Base-by-base conservation (phyloP, 1,140 invertebrate species). In the Spodoptera litura region DNA sequence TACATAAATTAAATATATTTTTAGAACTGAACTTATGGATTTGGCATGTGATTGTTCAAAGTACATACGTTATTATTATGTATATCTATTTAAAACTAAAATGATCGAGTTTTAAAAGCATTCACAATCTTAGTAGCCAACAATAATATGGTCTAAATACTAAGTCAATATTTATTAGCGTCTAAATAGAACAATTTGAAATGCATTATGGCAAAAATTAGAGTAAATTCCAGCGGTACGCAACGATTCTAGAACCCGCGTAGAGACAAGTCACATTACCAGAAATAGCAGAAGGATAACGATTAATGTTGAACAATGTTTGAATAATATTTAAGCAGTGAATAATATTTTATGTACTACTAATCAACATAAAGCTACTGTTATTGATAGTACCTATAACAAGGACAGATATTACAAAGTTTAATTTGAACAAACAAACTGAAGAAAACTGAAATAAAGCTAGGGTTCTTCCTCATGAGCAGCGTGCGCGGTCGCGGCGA, bases 201-300 rank as follows among this genome's bases (percentile, higher is more conserved):
- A 70, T 53, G 38, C 25, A 52, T 70, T 70, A 31, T 70, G 66
- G 52, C 49, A 25, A 31, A 31, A 70, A 70, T 53, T 71, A 11
- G 38, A 75, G 73, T 75, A 62, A 75, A 75, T 75, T 62, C 49
- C 59, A 15, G 53, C 25, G 44, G 25, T 64, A 59, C 53, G 71
- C 71, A 61, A 55, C 8, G 31, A 27, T 58, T 56, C 52, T 62
- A 74, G 72, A 61, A 61, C 56, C 59, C 53, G 73, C 51, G 59
- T 49, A 20, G 59, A 51, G 13, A 49, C 27, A 9, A 12, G 0
- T n/a, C 12, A 27, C 20, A 53, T 0, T 9, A 6, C 44, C 53
- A 53, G 3, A n/a, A 31, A 25, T 12, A n/a, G 2, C 49, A 70
- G 25, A 31, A 31, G 31, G 31, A 0, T 31, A 1, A 31, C 31